Percentiles rank a stretch among this genome's conserved stretches.
Conservation (phyloP, 2,888 invertebrate genomes). For the Hylaea fasciaria region DNA sequence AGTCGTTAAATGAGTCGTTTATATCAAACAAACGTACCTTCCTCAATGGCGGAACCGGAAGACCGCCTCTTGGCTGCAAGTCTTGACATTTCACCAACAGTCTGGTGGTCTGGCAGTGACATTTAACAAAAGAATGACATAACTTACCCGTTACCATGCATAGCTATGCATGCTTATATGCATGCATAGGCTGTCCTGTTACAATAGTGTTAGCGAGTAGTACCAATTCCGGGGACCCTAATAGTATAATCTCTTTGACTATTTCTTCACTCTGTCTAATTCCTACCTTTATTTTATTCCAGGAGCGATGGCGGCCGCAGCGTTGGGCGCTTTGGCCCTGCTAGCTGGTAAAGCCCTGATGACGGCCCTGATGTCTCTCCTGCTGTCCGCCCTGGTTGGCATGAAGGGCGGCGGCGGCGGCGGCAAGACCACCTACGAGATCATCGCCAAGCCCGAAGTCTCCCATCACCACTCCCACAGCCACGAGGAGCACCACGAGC, state of each 20-base stretch:
- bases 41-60: too few species aligned
- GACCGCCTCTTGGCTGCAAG: too few species aligned
- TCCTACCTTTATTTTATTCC: slow-evolving; percentile 34
- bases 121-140: too few species aligned
- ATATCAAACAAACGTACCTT: too few species aligned
- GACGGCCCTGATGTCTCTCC: slow-evolving; percentile 91
- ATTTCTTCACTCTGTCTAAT: not conserved
- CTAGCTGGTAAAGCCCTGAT: slow-evolving; percentile 94
- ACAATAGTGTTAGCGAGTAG: too few species aligned
- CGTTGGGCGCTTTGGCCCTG: slow-evolving; percentile 89
- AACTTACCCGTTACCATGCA: too few species aligned
- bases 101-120: too few species aligned
- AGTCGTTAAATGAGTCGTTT: too few species aligned
- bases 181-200: too few species aligned
- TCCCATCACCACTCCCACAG: slow-evolving; percentile 89
- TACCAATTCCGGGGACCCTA: too few species aligned
- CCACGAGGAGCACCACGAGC: slow-evolving; percentile 87
- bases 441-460: slow-evolving; percentile 92
- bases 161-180: too few species aligned
- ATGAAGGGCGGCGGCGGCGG: slow-evolving; percentile 89
- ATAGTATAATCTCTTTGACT: not conserved
- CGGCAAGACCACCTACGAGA: slow-evolving; percentile 92
- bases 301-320: slow-evolving; percentile 89
- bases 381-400: slow-evolving; percentile 90
- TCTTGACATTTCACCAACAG: too few species aligned